Evolutionary conservation across 2,797 vertebrate species (phyloP).

Genomic region (Mycteria americana): DNA sequence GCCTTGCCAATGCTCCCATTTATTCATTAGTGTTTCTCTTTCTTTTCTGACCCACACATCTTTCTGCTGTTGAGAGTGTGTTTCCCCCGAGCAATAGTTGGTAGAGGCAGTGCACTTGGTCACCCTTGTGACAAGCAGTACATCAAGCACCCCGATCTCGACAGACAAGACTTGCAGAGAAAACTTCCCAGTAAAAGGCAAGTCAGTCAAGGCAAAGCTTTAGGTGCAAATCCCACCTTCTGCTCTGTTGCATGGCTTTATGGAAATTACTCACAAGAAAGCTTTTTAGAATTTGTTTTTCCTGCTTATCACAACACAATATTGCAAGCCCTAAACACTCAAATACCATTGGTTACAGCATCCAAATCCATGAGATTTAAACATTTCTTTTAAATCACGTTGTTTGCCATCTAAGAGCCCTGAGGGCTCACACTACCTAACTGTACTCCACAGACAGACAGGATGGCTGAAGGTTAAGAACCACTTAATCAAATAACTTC

Average conservation of each 20-base stretch:
- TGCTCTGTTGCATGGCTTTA: background rate
- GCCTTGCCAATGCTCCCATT: background rate
- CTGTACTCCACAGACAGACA: background rate
- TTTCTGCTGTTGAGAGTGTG: background rate
- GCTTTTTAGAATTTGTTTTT: background rate
- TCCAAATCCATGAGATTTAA: background rate
- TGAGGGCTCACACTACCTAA: background rate
- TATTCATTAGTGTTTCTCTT: background rate
- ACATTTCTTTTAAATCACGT: background rate
- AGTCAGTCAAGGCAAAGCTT: background rate
- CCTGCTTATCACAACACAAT: background rate
- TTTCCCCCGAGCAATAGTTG: background rate
- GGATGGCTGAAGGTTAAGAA: background rate
- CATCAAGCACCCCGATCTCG: background rate
- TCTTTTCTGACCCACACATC: background rate
- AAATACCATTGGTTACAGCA: background rate
- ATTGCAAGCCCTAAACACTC: background rate
- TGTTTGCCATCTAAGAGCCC: background rate
- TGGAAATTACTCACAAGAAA: background rate
- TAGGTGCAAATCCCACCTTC: background rate
- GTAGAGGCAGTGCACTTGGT: background rate
- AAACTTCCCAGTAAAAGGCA: background rate
- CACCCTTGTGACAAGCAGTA: background rate
- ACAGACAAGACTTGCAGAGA: background rate
- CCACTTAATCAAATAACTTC: background rate